Evolutionary conservation across 2,113 vertebrate species (phyloP), one percentile per base, ranked within the genome.

Genomic region (Siniperca knerii): DNA sequence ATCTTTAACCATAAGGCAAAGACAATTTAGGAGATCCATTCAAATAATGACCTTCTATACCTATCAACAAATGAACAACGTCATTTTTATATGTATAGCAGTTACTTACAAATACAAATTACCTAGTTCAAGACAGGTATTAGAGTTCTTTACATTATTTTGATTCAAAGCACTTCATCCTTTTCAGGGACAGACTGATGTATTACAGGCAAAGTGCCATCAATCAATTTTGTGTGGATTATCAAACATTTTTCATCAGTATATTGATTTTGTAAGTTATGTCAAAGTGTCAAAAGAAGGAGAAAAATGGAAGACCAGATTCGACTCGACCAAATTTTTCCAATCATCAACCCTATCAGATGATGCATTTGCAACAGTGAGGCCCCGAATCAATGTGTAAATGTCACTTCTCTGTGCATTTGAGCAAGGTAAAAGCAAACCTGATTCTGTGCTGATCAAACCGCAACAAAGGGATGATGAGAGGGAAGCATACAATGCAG

Each of bases 261-360:
- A 65, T 68, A 84, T 37, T 66, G 55, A 90, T 81, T 86, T 80
- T 83, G 33, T 84, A 76, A 71, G 40, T 40, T 20, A 61, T 76
- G 46, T 77, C 80, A 81, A 78, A 69, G 48, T 83, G 57, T 87
- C 71, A 81, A 82, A 87, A 66, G 54, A 35, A 77, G 44, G 71
- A 70, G 48, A 71, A 82, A 87, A 82, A 90, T 83, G 92, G 91
- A 93, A 94, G 91, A 95, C 90, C 75, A 86, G 86, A 91, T 90
- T 85, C 81, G 29, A 82, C 87, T 82, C 40, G 6, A 69, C 73
- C 82, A 78, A 74, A 23, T 61, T 79, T 85, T 79, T 81, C 60
- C 35, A 61, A 67, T 68, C 50, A 77, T 84, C 25, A 79, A 50
- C 68, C 52, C 7, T 11, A 64, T 54, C 62, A 13, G 21, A 76